A percentile compares a stretch with the other conserved stretches of the same genome.
Evolutionary conservation across 2,888 invertebrate species (phyloP).

Genomic region (Mesopsocus fuscifrons): DNA sequence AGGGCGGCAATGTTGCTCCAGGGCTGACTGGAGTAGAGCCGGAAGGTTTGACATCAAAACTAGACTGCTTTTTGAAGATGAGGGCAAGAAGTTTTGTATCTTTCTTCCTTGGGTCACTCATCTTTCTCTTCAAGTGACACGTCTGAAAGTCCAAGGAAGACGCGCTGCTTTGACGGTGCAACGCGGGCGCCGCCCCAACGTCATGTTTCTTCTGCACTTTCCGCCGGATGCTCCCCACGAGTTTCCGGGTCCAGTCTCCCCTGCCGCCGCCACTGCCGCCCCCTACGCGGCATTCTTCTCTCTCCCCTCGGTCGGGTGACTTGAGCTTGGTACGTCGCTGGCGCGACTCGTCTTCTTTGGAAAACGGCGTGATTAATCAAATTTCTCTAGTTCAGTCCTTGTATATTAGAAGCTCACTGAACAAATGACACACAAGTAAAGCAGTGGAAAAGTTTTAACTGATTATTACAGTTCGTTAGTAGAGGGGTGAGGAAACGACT

Average conservation of each 20-base stretch:
- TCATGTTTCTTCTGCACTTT: background rate
- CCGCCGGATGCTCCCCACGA: constrained; percentile 4
- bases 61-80: constrained; percentile 6
- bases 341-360: background rate
- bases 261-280: too few relatives aligned
- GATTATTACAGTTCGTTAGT: too few relatives aligned
- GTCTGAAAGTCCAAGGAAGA: constrained; percentile 1
- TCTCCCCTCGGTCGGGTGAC: constrained; percentile 3
- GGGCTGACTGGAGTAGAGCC: constrained; percentile 3
- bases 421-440: too few relatives aligned
- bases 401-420: too few relatives aligned
- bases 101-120: constrained; percentile 6
- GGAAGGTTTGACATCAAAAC: constrained; percentile 3
- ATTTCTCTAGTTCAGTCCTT: too few relatives aligned
- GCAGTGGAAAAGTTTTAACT: too few relatives aligned
- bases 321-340: background rate
- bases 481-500: too few relatives aligned
- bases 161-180: background rate
- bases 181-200: background rate
- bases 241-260: constrained; percentile 6
- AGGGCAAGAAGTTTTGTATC: constrained; percentile 7
- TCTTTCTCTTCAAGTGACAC: background rate
- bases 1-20: background rate
- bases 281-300: too few relatives aligned
- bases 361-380: constrained; percentile 7